Percentiles rank a stretch among this genome's conserved stretches.
These are phyloP conservation scores for Sebastes reedi DNA, from an alignment of 2,797 vertebrate genomes.

Conservation along the genomic window DNA sequence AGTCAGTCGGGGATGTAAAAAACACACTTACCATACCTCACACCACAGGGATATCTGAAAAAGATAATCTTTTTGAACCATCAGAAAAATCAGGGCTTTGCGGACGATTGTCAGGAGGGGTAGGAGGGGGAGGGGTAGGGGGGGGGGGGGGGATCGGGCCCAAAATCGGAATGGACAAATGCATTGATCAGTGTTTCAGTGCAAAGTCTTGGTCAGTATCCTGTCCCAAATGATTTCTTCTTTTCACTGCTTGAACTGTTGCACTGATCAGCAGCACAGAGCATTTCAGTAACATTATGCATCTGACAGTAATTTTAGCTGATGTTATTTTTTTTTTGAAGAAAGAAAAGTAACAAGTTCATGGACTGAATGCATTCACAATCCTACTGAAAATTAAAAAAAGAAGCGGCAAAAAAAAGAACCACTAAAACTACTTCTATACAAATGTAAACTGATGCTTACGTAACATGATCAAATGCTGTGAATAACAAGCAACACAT, in stretches of 20 bases:
- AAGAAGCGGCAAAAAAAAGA: background rate
- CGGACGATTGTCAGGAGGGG: too few species aligned
- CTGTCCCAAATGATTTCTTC: background rate
- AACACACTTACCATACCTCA: too few species aligned
- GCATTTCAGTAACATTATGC: background rate
- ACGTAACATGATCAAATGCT: background rate
- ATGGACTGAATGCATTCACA: background rate
- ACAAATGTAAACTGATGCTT: background rate
- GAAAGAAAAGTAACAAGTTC: background rate
- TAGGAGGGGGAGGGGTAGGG: too few species aligned
- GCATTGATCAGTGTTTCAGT: background rate
- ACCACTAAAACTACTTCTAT: background rate
- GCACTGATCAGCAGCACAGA: background rate
- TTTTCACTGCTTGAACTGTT: background rate
- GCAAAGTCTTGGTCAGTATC: background rate
- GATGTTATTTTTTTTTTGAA: background rate
- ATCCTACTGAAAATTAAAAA: background rate
- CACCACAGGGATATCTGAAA: too few species aligned
- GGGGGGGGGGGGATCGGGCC: too few species aligned
- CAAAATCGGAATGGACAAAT: background rate
- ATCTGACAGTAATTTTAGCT: background rate
- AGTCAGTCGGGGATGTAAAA: too few species aligned
- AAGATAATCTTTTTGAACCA: too few species aligned
- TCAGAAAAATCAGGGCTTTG: too few species aligned
- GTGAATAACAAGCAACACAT: too few species aligned